Conservation (phyloP, 2,113 vertebrate species). For the Narcine bancroftii region DNA sequence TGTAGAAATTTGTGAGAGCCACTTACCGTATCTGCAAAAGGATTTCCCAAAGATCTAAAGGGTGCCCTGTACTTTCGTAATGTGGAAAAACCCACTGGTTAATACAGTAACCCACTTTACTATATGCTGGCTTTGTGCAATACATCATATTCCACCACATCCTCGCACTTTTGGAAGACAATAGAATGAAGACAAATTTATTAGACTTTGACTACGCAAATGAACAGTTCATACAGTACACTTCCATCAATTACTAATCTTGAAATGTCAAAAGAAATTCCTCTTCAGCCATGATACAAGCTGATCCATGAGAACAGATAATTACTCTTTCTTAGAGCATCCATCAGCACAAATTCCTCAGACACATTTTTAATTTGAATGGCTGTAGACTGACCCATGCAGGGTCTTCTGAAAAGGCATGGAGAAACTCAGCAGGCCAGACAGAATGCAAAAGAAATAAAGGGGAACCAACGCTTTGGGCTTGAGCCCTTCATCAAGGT, state of each 20-base stretch:
- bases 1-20: too few species aligned
- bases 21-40: background rate
- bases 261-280: background rate
- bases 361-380: background rate
- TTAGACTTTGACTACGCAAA: background rate
- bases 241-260: background rate
- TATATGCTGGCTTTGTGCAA: background rate
- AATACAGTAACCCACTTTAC: background rate
- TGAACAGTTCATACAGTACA: background rate
- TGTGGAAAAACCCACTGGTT: background rate
- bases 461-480: too few species aligned
- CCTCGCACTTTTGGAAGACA: background rate
- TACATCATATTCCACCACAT: background rate
- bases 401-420: background rate
- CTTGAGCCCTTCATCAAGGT: too few species aligned
- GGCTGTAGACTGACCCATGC: background rate
- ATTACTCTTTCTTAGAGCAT: background rate
- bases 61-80: background rate
- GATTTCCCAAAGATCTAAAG: background rate
- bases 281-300: too few species aligned
- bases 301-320: background rate
- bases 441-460: too few species aligned
- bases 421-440: too few species aligned
- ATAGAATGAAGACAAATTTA: background rate
- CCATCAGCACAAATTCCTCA: background rate